A percentile compares a stretch with the other conserved stretches of the same genome.
Conservation (phyloP, 2,113 vertebrate species). For the Romanogobio albipinnatus region DNA sequence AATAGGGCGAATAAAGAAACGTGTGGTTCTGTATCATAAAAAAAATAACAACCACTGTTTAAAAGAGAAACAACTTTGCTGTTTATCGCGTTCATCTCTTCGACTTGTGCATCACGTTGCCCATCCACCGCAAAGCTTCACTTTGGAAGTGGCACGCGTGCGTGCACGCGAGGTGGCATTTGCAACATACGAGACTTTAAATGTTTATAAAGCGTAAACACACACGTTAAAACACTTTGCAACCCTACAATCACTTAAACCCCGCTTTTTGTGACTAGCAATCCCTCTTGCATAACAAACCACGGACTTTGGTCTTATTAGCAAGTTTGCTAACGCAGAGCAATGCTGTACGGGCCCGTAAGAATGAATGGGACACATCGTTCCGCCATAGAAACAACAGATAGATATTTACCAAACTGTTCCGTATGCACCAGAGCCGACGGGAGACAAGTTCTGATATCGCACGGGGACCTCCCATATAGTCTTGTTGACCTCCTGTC, state of each 20-base stretch:
- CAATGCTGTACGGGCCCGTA: slow-evolving; percentile 62
- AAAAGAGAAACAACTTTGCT: background rate
- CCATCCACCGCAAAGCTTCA: background rate
- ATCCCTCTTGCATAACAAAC: background rate
- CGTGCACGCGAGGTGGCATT: slow-evolving; percentile 6
- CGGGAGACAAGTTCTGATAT: slow-evolving; percentile 89
- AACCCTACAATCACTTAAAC: background rate
- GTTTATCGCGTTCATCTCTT: background rate
- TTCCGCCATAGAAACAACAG: slow-evolving; percentile 41
- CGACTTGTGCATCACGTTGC: background rate
- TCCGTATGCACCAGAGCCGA: slow-evolving; percentile 96
- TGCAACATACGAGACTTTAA: background rate
- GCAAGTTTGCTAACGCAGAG: slow-evolving; percentile 31
- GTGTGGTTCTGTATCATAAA: background rate
- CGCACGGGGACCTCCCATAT: slow-evolving; percentile 95
- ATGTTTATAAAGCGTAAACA: background rate
- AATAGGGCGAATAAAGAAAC: background rate
- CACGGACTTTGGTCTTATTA: slow-evolving; percentile 18
- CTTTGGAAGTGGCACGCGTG: slow-evolving; percentile 1
- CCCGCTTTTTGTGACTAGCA: background rate
- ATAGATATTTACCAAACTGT: slow-evolving; percentile 86
- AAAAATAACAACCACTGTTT: background rate
- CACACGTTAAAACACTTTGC: background rate
- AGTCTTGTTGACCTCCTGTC: slow-evolving; percentile 96
- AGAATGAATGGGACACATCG: slow-evolving; percentile 73